Evolutionary conservation across 2,888 invertebrate genomes (phyloP).

Genomic region (Acleris laterana): DNA sequence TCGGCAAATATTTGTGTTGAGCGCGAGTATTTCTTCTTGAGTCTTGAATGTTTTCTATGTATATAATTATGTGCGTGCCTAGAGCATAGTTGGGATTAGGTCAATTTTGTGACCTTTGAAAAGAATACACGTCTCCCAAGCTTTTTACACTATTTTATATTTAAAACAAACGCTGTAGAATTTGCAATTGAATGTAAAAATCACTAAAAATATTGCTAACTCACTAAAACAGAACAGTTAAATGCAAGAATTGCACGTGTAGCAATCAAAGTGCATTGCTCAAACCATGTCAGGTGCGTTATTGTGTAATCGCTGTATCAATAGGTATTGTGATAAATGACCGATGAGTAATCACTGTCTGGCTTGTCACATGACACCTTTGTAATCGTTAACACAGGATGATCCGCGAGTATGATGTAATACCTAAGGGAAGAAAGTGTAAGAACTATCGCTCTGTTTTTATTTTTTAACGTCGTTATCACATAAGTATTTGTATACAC

Average conservation of each 20-base stretch:
- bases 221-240: neutral
- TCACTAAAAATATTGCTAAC: neutral
- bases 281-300: slow-evolving; percentile 28
- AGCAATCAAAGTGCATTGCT: slow-evolving; percentile 6
- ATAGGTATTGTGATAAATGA: slow-evolving; percentile 27
- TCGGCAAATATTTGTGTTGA: no score
- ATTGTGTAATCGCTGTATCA: slow-evolving; percentile 27
- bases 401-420: neutral
- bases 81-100: no score
- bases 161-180: no score
- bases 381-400: neutral
- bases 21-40: no score
- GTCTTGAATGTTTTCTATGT: no score
- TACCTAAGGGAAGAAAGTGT: neutral
- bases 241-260: slow-evolving; percentile 12
- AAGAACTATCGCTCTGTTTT: neutral
- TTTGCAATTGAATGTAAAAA: no score
- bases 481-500: no score
- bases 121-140: no score
- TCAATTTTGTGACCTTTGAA: no score
- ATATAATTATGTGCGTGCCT: no score
- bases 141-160: no score
- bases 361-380: slow-evolving; percentile 6
- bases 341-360: slow-evolving; percentile 22
- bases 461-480: no score